Percentiles rank a stretch among this genome's conserved stretches.
phyloP scores from a whole-genome alignment of 2,113 vertebrate genomes.

The Oreochromis aureus region DNA sequence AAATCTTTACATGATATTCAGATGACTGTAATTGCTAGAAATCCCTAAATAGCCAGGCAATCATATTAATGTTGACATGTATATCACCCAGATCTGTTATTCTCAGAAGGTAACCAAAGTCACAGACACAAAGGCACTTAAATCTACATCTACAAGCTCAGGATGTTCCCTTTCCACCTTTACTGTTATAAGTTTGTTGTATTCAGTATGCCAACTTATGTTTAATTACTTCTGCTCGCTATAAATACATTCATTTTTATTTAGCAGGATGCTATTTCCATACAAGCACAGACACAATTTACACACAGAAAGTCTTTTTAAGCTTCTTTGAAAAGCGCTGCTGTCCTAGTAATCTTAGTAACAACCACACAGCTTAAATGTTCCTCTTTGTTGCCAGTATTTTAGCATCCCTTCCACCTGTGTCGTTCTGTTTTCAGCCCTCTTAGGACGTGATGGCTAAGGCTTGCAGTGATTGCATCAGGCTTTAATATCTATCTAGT shows the following conservation, averaged over 20 bases:
- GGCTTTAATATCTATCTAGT: conserved; percentile 42
- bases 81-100: not conserved
- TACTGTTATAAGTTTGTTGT: not conserved
- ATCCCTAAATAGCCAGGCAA: not conserved
- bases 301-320: not conserved
- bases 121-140: not conserved
- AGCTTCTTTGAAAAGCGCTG: not conserved
- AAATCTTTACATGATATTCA: not conserved
- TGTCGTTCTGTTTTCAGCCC: not conserved
- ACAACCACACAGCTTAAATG: not conserved
- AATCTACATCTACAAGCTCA: not conserved
- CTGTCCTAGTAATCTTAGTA: not conserved
- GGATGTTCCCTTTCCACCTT: not conserved
- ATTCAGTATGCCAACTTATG: not conserved
- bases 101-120: not conserved
- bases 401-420: conserved; percentile 18
- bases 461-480: conserved; percentile 24
- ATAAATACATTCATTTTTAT: not conserved
- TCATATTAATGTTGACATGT: not conserved
- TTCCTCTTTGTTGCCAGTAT: not conserved
- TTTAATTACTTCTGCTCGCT: not conserved
- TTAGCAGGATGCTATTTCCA: not conserved
- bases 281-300: not conserved
- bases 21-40: not conserved
- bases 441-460: not conserved